A percentile compares a stretch with the other conserved stretches of the same genome.
These are phyloP conservation scores for Sigmodon hispidus DNA, from an alignment of 2,113 vertebrate species.

Conservation along the genomic window DNA sequence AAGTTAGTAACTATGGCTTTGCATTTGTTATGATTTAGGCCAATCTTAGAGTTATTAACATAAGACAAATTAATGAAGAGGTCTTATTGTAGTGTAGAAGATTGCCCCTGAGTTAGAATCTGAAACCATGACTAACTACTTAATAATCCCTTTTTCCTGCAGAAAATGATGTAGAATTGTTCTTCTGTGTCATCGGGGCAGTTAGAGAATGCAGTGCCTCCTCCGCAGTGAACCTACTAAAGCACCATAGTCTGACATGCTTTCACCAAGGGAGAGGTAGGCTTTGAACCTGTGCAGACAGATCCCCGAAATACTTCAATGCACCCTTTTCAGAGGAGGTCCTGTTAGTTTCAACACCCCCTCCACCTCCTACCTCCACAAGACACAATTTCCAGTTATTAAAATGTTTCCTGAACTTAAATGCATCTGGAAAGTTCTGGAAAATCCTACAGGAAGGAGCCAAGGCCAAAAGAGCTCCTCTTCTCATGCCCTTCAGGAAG, in stretches of 20 bases:
- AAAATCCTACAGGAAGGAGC: slow-evolving; percentile 78
- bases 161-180: slow-evolving; percentile 28
- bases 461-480: slow-evolving; percentile 65
- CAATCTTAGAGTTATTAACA: not conserved
- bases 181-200: not conserved
- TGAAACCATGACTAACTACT: not conserved
- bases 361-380: not conserved
- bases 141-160: slow-evolving; percentile 13
- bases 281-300: not conserved
- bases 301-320: slow-evolving; percentile 44
- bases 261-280: not conserved
- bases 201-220: slow-evolving; percentile 33
- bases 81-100: slow-evolving; percentile 40
- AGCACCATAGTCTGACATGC: not conserved
- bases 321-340: slow-evolving; percentile 44
- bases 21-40: slow-evolving; percentile 29
- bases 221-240: not conserved
- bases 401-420: slow-evolving; percentile 75
- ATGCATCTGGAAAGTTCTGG: slow-evolving; percentile 79
- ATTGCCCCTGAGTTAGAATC: slow-evolving; percentile 34
- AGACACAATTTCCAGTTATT: slow-evolving; percentile 72
- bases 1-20: not conserved
- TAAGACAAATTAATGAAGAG: not conserved
- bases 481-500: slow-evolving; percentile 75
- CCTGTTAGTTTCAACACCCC: slow-evolving; percentile 49